Percentiles rank a stretch among this genome's conserved stretches.
phyloP scores from a whole-genome alignment of 2,888 invertebrate species.

The Onchidella celtica region DNA sequence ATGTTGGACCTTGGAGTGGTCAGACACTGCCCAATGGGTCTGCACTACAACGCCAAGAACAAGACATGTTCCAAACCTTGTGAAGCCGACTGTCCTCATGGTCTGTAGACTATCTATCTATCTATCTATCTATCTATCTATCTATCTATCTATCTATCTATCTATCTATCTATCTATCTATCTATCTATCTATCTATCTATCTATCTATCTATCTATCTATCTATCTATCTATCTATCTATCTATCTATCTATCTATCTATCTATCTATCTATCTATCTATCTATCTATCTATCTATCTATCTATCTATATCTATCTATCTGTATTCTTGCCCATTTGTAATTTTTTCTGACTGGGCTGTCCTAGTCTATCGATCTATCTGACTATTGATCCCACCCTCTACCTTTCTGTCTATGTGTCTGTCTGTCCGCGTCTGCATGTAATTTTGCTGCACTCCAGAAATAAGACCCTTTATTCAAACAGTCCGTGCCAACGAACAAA shows the following conservation, averaged over 20 bases:
- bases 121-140: no score
- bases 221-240: neutral
- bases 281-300: neutral
- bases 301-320: neutral
- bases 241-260: neutral
- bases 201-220: no score
- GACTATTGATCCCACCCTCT: no score
- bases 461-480: no score
- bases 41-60: constrained; percentile 1
- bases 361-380: neutral
- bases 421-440: no score
- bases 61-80: constrained; percentile 20
- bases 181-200: no score
- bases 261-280: neutral
- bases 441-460: no score
- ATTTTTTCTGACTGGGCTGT: neutral
- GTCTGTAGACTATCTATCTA: constrained; percentile 3
- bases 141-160: no score
- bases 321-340: neutral
- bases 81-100: constrained; percentile 16
- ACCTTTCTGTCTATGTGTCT: no score
- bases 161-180: no score
- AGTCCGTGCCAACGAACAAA: no score
- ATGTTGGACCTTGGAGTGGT: constrained; percentile 37
- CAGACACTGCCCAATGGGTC: constrained; percentile 34